Percentiles rank a stretch among this genome's conserved stretches.
These are phyloP conservation scores for Opisthocomus hoazin DNA, from an alignment of 2,113 vertebrate species.

Conservation along the genomic window DNA sequence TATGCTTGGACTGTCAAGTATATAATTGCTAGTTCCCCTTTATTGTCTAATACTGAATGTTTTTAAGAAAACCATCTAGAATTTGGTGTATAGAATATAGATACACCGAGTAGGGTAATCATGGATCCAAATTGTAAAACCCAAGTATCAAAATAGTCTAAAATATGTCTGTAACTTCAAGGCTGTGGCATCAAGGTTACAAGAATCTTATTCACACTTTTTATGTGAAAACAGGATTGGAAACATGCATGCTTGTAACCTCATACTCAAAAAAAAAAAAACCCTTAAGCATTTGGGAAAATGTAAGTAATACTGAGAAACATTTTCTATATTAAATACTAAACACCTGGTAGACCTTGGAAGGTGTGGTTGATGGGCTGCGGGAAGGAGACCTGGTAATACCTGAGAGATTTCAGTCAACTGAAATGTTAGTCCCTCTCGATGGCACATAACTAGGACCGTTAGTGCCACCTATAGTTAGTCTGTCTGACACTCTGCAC, in stretches of 20 bases:
- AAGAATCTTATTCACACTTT: not conserved
- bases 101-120: not conserved
- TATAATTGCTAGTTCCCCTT: not conserved
- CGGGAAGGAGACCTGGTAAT: not conserved
- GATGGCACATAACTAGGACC: not conserved
- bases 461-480: constrained; percentile 44
- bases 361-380: not conserved
- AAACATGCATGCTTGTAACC: not conserved
- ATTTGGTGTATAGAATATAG: not conserved
- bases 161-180: not conserved
- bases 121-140: not conserved
- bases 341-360: not conserved
- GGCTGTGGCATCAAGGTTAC: not conserved
- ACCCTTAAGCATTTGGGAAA: not conserved
- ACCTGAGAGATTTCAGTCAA: not conserved
- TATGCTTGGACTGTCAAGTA: not conserved
- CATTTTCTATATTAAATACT: not conserved
- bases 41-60: not conserved
- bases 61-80: not conserved
- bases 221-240: not conserved
- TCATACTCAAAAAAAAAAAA: not conserved
- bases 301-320: not conserved
- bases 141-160: not conserved
- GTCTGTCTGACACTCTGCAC: not conserved
- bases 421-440: not conserved